Evolutionary conservation across 2,113 vertebrate genomes (phyloP).

Genomic region (Tupaia tana): DNA sequence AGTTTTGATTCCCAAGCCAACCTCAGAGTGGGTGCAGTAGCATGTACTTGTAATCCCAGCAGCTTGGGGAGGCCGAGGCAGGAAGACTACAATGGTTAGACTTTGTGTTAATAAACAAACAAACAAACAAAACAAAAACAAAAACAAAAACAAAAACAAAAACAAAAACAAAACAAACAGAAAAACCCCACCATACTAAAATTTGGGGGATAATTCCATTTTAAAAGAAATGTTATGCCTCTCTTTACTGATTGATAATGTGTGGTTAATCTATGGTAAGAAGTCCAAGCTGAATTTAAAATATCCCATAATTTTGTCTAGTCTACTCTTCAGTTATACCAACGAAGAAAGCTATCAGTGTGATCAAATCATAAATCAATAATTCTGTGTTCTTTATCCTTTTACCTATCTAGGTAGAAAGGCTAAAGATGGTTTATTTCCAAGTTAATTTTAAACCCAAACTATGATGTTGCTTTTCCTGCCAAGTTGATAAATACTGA

Average conservation of each 20-base stretch:
- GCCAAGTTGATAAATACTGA: neutral
- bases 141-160: too few species aligned
- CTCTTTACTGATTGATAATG: neutral
- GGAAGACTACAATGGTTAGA: too few species aligned
- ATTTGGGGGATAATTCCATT: too few species aligned
- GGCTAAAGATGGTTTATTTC: neutral
- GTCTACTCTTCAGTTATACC: neutral
- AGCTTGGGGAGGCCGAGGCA: too few species aligned
- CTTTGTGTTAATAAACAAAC: too few species aligned
- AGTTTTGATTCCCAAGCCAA: too few species aligned
- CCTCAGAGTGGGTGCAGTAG: too few species aligned
- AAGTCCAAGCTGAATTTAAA: neutral
- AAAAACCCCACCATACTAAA: too few species aligned
- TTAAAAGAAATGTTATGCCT: neutral
- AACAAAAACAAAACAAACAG: too few species aligned
- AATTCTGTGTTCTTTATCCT: neutral
- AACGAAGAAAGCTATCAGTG: neutral
- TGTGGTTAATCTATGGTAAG: neutral
- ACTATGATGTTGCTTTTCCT: neutral
- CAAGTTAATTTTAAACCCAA: slow-evolving; percentile 47
- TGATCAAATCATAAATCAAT: neutral
- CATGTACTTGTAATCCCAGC: too few species aligned
- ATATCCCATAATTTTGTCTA: neutral
- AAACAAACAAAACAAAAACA: too few species aligned
- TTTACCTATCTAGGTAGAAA: neutral